A percentile compares a stretch with the other conserved stretches of the same genome.
phyloP scores from a whole-genome alignment of 2,113 vertebrate species.

The Rhabdomys dilectus region DNA sequence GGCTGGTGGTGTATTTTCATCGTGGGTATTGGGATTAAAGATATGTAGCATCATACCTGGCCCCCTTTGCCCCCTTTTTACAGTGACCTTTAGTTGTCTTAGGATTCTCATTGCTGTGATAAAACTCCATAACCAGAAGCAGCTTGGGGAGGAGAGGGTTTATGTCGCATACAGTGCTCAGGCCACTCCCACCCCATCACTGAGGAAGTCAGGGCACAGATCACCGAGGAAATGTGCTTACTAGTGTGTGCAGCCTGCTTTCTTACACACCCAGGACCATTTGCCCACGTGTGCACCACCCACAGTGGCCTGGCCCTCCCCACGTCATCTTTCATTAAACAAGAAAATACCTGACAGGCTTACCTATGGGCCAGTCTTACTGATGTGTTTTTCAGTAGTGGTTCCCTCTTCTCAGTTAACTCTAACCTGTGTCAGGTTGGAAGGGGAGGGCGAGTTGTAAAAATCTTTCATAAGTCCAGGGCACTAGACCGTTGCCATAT shows the following conservation, averaged over 20 bases:
- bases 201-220: neutral
- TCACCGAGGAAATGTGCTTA: neutral
- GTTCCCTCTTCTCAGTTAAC: neutral
- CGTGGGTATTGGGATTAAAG: neutral
- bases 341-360: neutral
- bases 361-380: neutral
- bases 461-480: neutral
- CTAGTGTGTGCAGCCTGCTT: neutral
- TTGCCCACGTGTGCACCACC: neutral
- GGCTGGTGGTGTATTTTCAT: too few relatives aligned
- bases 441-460: neutral
- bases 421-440: neutral
- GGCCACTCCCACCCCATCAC: neutral
- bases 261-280: neutral
- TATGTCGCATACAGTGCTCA: neutral
- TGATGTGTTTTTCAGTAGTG: neutral
- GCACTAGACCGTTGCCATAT: neutral
- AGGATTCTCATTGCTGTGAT: neutral
- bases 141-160: neutral
- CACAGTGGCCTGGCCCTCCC: neutral
- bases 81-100: neutral
- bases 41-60: neutral
- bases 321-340: neutral
- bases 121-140: neutral
- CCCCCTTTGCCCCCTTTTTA: neutral